Evolutionary conservation across 2,797 vertebrate species (phyloP).

Genomic region (Hyperoplus immaculatus): DNA sequence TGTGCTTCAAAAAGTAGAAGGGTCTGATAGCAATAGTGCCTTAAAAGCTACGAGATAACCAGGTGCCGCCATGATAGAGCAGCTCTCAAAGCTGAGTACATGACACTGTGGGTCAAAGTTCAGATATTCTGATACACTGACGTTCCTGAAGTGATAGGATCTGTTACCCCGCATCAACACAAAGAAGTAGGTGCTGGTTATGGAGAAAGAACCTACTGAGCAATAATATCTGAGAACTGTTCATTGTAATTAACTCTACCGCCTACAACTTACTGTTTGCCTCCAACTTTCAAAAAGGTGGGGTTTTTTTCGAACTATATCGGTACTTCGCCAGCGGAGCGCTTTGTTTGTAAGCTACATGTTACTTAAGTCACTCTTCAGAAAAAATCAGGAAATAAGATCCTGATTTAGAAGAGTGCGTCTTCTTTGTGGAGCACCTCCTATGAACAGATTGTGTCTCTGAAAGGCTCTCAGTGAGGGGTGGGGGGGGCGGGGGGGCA

Average conservation of each 20-base stretch:
- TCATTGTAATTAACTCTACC: slow-evolving; percentile 7
- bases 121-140: slow-evolving; percentile 84
- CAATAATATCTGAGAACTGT: slow-evolving; percentile 14
- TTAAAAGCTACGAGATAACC: slow-evolving; percentile 62
- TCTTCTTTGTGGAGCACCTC: slow-evolving; percentile 55
- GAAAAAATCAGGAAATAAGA: slow-evolving; percentile 41
- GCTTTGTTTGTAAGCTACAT: neutral
- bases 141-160: slow-evolving; percentile 83
- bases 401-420: slow-evolving; percentile 33
- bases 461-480: slow-evolving; percentile 68
- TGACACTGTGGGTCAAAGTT: slow-evolving; percentile 76
- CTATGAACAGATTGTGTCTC: slow-evolving; percentile 73
- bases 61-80: slow-evolving; percentile 52
- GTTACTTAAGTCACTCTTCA: slow-evolving; percentile 11
- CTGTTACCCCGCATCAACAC: slow-evolving; percentile 81
- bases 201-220: slow-evolving; percentile 25
- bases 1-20: slow-evolving; percentile 60
- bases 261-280: slow-evolving; percentile 1
- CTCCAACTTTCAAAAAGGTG: neutral
- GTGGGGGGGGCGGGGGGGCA: slow-evolving; percentile 18
- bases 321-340: neutral
- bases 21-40: slow-evolving; percentile 55
- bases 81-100: slow-evolving; percentile 58
- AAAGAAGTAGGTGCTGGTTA: slow-evolving; percentile 52
- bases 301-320: neutral